phyloP scores from a whole-genome alignment of 2,888 invertebrate genomes.

The Agrypnus murinus region DNA sequence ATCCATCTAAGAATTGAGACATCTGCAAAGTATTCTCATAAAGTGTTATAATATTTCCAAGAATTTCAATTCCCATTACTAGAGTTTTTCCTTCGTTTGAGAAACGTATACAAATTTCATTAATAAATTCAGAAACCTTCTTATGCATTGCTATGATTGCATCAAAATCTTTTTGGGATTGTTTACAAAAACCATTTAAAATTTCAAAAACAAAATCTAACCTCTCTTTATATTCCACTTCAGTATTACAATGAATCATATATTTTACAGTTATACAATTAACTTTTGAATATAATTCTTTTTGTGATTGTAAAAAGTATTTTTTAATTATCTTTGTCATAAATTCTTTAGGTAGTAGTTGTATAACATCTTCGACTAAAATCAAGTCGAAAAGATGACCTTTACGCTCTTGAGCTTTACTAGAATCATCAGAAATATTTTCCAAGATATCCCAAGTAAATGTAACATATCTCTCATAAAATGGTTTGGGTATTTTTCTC shows the following conservation, averaged over 20 bases:
- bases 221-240: not conserved
- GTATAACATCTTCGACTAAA: not conserved
- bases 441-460: conserved; percentile 22
- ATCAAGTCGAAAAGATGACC: conserved; percentile 11
- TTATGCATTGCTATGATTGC: not conserved
- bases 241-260: not conserved
- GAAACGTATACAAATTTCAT: conserved; percentile 24
- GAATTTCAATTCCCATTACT: not conserved
- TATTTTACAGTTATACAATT: not conserved
- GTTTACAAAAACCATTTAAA: not conserved
- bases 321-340: conserved; percentile 2
- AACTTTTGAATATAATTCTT: not conserved
- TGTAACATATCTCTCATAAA: conserved; percentile 12
- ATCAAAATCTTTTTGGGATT: not conserved
- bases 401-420: not conserved
- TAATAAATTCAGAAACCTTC: conserved; percentile 13
- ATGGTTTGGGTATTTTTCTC: conserved; percentile 12
- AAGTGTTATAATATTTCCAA: not conserved
- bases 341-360: conserved; percentile 13
- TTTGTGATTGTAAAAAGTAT: not conserved
- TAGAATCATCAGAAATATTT: not conserved
- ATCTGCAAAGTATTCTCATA: conserved; percentile 15
- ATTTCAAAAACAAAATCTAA: conserved; percentile 4
- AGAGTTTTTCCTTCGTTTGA: not conserved
- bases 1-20: conserved; percentile 6